Conservation (phyloP, 2,888 invertebrate species). For the Ormyrus pomaceus region DNA sequence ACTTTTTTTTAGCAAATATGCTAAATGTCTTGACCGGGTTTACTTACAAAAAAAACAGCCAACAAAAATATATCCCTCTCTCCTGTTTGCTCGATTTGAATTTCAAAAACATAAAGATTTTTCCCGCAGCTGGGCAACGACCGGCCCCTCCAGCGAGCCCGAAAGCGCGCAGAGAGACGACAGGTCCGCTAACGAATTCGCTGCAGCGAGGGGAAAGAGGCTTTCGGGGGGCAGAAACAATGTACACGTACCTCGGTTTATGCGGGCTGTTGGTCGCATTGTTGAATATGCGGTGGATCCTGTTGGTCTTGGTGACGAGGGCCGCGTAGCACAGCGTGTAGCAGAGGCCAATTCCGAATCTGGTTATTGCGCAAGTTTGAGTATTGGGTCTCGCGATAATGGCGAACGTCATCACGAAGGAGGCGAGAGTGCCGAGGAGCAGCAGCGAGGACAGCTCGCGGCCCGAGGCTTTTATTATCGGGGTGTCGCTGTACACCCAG, state of each 20-base stretch:
- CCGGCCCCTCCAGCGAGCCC: no score
- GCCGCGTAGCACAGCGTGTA: conserved; percentile 78
- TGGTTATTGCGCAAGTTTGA: conserved; percentile 76
- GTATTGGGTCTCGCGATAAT: conserved; percentile 76
- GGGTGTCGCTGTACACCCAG: conserved; percentile 77
- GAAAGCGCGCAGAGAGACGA: no score
- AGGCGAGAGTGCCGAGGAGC: conserved; percentile 76
- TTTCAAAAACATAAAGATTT: no score
- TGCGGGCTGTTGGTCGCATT: conserved; percentile 69
- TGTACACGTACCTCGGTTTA: conserved; percentile 71
- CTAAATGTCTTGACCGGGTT: no score
- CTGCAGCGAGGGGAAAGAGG: no score
- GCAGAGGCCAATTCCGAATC: conserved; percentile 78
- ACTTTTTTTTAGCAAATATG: no score
- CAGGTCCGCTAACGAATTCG: no score
- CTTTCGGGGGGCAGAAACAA: no score
- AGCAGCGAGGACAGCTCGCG: conserved; percentile 77
- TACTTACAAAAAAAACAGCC: no score
- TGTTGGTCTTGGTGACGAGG: conserved; percentile 78
- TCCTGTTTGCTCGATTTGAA: no score
- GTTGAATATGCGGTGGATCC: conserved; percentile 79
- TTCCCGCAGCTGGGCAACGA: no score
- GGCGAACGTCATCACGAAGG: conserved; percentile 77
- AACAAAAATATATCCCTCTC: no score
- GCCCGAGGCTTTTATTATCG: conserved; percentile 79